Evolutionary conservation across 2,113 vertebrate species (phyloP).

Genomic region (Galeopterus variegatus): DNA sequence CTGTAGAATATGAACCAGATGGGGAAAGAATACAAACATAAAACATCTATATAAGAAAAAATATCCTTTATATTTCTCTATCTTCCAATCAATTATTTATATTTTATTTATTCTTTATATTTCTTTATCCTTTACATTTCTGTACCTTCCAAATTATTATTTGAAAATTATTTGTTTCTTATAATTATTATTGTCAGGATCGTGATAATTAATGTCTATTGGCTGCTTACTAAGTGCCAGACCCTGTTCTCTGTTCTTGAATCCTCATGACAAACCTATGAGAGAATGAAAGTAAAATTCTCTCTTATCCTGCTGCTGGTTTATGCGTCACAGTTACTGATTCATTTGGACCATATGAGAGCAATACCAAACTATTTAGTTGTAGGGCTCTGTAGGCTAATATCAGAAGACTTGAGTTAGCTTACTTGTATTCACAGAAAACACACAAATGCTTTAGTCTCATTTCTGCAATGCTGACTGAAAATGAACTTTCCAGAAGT

Average conservation of each 20-base stretch:
- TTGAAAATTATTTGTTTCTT: too few relatives aligned
- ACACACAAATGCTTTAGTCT: conserved; percentile 58
- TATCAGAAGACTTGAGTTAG: conserved; percentile 16
- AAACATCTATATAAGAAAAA: neutral
- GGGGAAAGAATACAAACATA: neutral
- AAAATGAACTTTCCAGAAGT: conserved; percentile 70
- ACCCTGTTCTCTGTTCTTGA: neutral
- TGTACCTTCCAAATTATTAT: too few relatives aligned
- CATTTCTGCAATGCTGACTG: conserved; percentile 21
- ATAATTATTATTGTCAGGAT: neutral
- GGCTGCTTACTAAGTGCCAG: neutral
- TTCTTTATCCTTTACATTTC: too few relatives aligned
- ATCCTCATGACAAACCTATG: neutral
- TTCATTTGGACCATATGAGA: conserved; percentile 21
- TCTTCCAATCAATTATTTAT: neutral
- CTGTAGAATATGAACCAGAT: neutral
- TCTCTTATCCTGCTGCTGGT: neutral
- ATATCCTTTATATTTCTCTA: neutral
- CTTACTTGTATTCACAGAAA: conserved; percentile 60
- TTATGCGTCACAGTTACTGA: neutral
- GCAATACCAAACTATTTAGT: neutral
- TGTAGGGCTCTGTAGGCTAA: neutral
- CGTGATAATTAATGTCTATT: neutral
- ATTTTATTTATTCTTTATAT: too few relatives aligned
- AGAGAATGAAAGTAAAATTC: neutral